A percentile compares a stretch with the other conserved stretches of the same genome.
These are phyloP conservation scores for Varecia variegata DNA, from an alignment of 2,797 vertebrate genomes.

Conservation along the genomic window DNA sequence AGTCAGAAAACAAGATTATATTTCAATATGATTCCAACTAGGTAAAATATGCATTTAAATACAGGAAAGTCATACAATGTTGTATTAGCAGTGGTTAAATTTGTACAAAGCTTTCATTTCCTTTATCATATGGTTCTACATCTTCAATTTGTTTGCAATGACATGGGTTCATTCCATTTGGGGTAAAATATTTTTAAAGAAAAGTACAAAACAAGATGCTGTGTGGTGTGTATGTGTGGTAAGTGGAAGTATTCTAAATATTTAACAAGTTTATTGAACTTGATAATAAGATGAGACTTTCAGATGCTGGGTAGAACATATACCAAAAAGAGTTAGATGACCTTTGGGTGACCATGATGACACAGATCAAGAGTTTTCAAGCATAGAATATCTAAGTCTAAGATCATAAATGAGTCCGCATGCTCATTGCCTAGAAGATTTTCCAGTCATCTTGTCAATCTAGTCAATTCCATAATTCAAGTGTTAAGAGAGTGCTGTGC, in stretches of 20 bases:
- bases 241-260: background rate
- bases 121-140: background rate
- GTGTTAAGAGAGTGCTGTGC: background rate
- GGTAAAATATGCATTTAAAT: background rate
- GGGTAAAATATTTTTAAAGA: background rate
- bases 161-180: background rate
- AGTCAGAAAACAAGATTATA: constrained; percentile 21
- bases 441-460: background rate
- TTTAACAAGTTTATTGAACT: background rate
- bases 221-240: background rate
- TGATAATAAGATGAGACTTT: background rate
- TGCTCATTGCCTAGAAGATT: background rate
- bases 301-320: background rate
- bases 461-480: background rate
- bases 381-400: background rate
- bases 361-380: background rate
- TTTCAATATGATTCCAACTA: constrained; percentile 1
- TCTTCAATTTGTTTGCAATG: background rate
- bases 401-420: background rate
- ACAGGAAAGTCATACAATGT: background rate
- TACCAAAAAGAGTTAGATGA: background rate
- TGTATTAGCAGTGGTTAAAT: constrained; percentile 1
- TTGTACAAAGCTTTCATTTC: background rate
- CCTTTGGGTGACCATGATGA: background rate
- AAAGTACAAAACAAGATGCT: background rate